Percentiles rank a stretch among this genome's conserved stretches.
phyloP scores from a whole-genome alignment of 2,797 vertebrate species.

The Oreochromis grahami region DNA sequence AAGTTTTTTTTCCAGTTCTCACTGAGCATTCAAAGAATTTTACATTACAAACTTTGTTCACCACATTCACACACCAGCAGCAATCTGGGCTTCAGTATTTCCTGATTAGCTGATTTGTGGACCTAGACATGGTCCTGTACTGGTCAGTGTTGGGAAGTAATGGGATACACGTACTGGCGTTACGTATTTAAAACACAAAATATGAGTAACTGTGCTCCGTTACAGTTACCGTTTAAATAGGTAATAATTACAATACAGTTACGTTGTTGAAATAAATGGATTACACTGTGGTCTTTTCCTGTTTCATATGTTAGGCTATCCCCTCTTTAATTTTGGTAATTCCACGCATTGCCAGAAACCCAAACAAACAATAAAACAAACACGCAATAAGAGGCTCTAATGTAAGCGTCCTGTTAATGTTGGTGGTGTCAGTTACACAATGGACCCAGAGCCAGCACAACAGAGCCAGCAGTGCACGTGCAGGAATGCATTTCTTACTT shows the following conservation, averaged over 20 bases:
- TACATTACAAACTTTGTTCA: not conserved
- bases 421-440: not conserved
- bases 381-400: not conserved
- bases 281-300: not conserved
- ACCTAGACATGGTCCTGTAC: not conserved
- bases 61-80: not conserved
- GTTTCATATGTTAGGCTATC: not conserved
- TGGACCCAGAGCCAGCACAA: not conserved
- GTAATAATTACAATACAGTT: not conserved
- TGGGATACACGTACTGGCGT: not conserved
- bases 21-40: not conserved
- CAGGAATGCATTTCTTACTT: no score
- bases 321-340: not conserved
- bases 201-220: not conserved
- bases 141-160: not conserved
- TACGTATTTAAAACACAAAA: not conserved
- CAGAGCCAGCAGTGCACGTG: not conserved
- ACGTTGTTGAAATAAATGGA: not conserved
- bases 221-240: not conserved
- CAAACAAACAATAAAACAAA: not conserved
- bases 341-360: not conserved
- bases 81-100: not conserved
- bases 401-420: not conserved
- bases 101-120: not conserved
- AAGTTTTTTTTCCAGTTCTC: not conserved